phyloP scores from a whole-genome alignment of 2,797 vertebrate species.

The Neoniphon sammara region DNA sequence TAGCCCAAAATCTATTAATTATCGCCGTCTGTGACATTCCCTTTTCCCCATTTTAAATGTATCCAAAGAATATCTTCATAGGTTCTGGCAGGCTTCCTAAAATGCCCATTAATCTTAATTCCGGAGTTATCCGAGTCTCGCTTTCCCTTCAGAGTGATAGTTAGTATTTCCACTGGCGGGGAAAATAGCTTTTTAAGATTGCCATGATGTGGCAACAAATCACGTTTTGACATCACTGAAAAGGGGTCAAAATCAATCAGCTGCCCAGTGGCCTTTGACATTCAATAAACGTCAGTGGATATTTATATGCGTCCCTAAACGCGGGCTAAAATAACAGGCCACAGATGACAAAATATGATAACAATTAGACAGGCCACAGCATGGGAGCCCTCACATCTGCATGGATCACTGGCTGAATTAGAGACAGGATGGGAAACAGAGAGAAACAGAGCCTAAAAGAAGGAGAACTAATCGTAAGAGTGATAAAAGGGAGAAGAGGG shows the following conservation, averaged over 20 bases:
- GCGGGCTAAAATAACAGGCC: slow-evolving; percentile 70
- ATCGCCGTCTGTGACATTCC: slow-evolving; percentile 62
- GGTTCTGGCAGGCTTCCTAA: slow-evolving; percentile 78
- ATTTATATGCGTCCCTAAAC: slow-evolving; percentile 74
- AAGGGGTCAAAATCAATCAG: slow-evolving; percentile 82
- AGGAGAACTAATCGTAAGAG: not conserved
- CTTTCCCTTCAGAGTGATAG: slow-evolving; percentile 73
- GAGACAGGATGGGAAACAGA: slow-evolving; percentile 36
- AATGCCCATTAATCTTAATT: slow-evolving; percentile 84
- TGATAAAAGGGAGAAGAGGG: slow-evolving; percentile 3
- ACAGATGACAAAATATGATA: slow-evolving; percentile 77
- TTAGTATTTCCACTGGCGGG: slow-evolving; percentile 77
- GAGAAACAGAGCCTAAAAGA: slow-evolving; percentile 11
- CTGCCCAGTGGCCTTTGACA: slow-evolving; percentile 79
- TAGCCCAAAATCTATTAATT: slow-evolving; percentile 71
- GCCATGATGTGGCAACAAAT: slow-evolving; percentile 81
- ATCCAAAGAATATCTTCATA: slow-evolving; percentile 70
- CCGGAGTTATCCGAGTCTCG: slow-evolving; percentile 65
- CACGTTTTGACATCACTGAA: slow-evolving; percentile 76
- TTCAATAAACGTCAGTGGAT: slow-evolving; percentile 79
- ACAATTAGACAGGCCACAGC: slow-evolving; percentile 72
- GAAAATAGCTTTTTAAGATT: slow-evolving; percentile 82
- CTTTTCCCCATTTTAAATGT: slow-evolving; percentile 67
- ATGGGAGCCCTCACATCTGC: slow-evolving; percentile 56
- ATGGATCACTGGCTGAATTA: slow-evolving; percentile 65